Conservation (phyloP, 2,888 invertebrate genomes). For the Volucella inflata region DNA sequence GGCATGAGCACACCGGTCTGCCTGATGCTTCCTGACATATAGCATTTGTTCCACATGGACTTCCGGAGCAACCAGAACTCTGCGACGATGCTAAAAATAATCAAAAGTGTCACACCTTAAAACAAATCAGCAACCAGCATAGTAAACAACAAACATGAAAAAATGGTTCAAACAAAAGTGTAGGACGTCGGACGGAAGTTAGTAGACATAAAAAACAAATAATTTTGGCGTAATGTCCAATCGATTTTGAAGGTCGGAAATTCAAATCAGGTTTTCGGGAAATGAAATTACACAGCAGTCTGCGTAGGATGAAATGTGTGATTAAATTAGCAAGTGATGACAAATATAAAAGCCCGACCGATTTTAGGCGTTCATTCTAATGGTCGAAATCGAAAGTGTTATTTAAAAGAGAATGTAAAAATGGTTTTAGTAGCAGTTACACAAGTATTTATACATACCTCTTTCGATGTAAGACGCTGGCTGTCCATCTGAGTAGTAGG, state of each 20-base stretch:
- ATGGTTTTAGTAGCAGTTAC: neutral
- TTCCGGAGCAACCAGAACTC: constrained; percentile 85
- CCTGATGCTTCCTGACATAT: constrained; percentile 87
- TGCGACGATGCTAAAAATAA: constrained; percentile 65
- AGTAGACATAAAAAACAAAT: neutral
- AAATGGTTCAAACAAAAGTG: constrained; percentile 1
- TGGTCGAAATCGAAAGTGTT: constrained; percentile 1
- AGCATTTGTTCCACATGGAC: constrained; percentile 88
- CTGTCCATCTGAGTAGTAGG: constrained; percentile 80
- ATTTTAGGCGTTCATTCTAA: constrained; percentile 2
- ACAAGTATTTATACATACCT: constrained; percentile 30
- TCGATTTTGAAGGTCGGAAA: constrained; percentile 14
- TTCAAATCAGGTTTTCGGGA: neutral
- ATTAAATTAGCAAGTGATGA: constrained; percentile 4
- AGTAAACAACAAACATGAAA: constrained; percentile 17
- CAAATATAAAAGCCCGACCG: neutral
- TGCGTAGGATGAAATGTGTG: constrained; percentile 28
- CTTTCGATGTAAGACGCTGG: constrained; percentile 70
- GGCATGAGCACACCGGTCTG: constrained; percentile 91
- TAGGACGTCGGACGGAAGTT: constrained; percentile 11
- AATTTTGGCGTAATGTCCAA: neutral
- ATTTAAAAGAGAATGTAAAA: neutral
- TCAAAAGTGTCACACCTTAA: neutral
- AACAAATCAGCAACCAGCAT: neutral
- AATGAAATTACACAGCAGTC: neutral